Conservation (phyloP, 2,113 vertebrate species). For the Salvelinus sp. region DNA sequence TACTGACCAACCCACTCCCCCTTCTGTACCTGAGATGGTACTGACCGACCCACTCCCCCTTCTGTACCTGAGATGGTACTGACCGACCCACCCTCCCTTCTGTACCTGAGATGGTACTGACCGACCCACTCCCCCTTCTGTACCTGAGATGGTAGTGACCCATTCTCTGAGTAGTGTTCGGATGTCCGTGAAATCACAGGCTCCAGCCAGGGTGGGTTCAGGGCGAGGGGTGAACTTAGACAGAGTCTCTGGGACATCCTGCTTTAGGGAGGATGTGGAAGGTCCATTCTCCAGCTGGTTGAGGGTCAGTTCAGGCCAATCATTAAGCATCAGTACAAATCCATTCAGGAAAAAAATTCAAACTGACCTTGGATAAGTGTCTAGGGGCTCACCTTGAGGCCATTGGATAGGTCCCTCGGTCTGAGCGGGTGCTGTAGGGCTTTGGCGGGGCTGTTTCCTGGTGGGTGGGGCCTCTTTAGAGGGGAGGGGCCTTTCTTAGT, state of each 20-base stretch:
- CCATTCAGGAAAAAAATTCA: too few species aligned
- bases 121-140: not conserved
- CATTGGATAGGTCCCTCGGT: constrained; percentile 65
- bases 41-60: not conserved
- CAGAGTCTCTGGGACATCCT: constrained; percentile 50
- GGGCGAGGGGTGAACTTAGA: constrained; percentile 61
- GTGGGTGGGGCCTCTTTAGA: constrained; percentile 75
- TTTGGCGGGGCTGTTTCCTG: constrained; percentile 80
- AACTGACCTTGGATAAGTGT: not conserved
- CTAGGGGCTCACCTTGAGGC: constrained; percentile 73
- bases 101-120: constrained; percentile 72
- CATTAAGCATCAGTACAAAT: not conserved
- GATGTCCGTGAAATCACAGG: constrained; percentile 88
- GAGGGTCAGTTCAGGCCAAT: not conserved
- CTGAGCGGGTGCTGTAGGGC: constrained; percentile 67
- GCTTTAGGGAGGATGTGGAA: constrained; percentile 68
- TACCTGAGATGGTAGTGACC: constrained; percentile 91
- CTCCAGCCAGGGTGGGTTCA: constrained; percentile 87
- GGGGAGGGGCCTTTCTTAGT: constrained; percentile 82
- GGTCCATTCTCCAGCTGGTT: constrained; percentile 77
- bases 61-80: not conserved
- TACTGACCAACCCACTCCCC: constrained; percentile 17
- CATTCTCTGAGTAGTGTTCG: constrained; percentile 88
- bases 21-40: constrained; percentile 47
- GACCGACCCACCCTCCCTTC: not conserved